Percentiles rank a stretch among this genome's conserved stretches.
Evolutionary conservation across 2,797 vertebrate genomes (phyloP).

Genomic region (Selene dorsalis): DNA sequence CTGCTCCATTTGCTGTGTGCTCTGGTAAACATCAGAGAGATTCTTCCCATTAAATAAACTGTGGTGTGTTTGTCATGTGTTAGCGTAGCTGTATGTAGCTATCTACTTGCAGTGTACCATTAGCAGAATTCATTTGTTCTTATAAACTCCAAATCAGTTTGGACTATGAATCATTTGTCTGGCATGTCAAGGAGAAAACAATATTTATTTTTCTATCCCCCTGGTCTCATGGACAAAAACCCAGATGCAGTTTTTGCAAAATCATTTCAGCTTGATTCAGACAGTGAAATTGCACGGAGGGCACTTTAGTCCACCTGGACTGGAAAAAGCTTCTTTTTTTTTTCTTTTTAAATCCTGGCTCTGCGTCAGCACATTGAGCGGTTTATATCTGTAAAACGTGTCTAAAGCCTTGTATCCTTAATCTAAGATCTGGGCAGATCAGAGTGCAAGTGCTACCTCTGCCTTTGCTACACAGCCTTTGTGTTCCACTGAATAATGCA

Average conservation of each 20-base stretch:
- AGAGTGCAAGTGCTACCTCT: constrained; percentile 52
- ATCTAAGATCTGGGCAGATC: constrained; percentile 57
- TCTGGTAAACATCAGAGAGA: constrained; percentile 1
- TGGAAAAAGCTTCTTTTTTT: background rate
- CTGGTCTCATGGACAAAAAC: background rate
- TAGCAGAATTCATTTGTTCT: background rate
- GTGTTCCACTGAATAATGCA: constrained; percentile 82
- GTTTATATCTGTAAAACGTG: constrained; percentile 60
- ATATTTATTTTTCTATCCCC: background rate
- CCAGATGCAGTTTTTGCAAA: background rate
- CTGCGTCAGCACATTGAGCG: constrained; percentile 45
- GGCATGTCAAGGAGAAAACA: background rate
- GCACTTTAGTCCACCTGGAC: background rate
- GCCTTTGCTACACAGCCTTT: constrained; percentile 57
- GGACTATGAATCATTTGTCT: background rate
- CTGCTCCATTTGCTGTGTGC: background rate
- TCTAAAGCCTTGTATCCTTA: constrained; percentile 53
- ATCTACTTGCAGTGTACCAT: background rate
- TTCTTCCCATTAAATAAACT: background rate
- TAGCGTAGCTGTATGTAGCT: background rate
- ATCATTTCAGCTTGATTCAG: background rate
- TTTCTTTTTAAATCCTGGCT: constrained; percentile 19
- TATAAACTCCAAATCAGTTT: background rate
- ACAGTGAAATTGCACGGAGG: constrained; percentile 6
- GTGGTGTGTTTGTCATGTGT: background rate